Evolutionary conservation across 2,113 vertebrate genomes (phyloP).

Genomic region (Alectura lathami): DNA sequence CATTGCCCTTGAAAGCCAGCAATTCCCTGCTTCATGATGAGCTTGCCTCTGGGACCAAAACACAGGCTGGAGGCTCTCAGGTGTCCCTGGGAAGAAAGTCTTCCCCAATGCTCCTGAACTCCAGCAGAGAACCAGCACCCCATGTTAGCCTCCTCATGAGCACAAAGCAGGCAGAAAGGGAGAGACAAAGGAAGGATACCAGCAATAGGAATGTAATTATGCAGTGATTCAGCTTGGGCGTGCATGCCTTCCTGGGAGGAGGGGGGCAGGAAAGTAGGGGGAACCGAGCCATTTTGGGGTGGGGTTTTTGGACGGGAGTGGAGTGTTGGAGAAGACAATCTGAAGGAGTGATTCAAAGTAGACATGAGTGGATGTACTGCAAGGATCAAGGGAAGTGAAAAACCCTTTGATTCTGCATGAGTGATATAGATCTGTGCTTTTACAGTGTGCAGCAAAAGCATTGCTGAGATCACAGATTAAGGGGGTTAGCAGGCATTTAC

Average conservation of each 20-base stretch:
- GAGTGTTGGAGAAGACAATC: neutral
- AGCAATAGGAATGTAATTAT: constrained; percentile 36
- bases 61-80: neutral
- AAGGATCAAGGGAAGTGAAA: constrained; percentile 17
- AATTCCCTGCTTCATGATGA: fast-evolving
- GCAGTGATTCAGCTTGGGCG: constrained; percentile 40
- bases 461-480: constrained; percentile 18
- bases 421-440: neutral
- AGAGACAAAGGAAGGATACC: constrained; percentile 7
- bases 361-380: neutral
- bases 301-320: neutral
- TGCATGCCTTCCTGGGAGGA: neutral
- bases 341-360: neutral
- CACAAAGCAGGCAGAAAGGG: neutral
- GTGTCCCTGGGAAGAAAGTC: neutral
- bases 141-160: neutral
- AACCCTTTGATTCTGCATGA: neutral
- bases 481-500: constrained; percentile 15
- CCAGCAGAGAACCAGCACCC: neutral
- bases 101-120: neutral
- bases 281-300: neutral
- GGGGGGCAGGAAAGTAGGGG: neutral
- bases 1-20: neutral
- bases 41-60: neutral
- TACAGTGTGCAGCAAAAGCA: neutral